Base-by-base conservation (phyloP, 1,140 invertebrate species). In the Mylabris phalerata region DNA sequence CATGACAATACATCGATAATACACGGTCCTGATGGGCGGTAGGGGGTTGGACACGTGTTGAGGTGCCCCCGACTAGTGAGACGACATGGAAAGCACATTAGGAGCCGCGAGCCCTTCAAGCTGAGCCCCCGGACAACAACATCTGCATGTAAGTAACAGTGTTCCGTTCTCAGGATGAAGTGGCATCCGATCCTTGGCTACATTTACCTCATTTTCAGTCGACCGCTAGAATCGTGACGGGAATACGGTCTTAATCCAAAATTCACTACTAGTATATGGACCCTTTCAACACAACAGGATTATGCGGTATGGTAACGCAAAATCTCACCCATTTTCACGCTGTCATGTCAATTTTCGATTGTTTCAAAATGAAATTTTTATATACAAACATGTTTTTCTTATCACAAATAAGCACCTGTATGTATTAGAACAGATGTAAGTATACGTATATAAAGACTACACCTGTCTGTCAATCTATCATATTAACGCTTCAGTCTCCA, bases 1-100 rank as follows among this genome's bases (percentile, higher is more conserved):
- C 70, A 72, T 49, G 68, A 63, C 68, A 65, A 72, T 72, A 72
- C 70, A 72, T 72, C 70, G 70, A 72, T 72, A 70, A 68, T 72
- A 70, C 70, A 70, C 62, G 65, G 51, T 59, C 60, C 52, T 60
- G 48, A 10, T 38, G 54, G 60, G 51, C 50, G 60, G 54, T 55
- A 45, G 47, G 61, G 55, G 59, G 57, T 58, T 55, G 61, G 66
- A 69, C 70, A 72, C 70, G 70, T 72, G 70, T 72, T 70, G 68
- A 72, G 68, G 70, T 72, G 61, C 61, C 19, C 19, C 19, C 49
- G 45, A 56, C 51, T 67, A 57, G 59, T 50, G 61, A 41, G 63
- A 61, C 54, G 66, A 72, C 70, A 72, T 62, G 70, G 62, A 72
- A 72, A 72, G 66, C 68, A 72, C 70, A 72, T 72, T 72, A 72